phyloP scores from a whole-genome alignment of 2,888 invertebrate genomes.

The Meliscaeva auricollis region DNA sequence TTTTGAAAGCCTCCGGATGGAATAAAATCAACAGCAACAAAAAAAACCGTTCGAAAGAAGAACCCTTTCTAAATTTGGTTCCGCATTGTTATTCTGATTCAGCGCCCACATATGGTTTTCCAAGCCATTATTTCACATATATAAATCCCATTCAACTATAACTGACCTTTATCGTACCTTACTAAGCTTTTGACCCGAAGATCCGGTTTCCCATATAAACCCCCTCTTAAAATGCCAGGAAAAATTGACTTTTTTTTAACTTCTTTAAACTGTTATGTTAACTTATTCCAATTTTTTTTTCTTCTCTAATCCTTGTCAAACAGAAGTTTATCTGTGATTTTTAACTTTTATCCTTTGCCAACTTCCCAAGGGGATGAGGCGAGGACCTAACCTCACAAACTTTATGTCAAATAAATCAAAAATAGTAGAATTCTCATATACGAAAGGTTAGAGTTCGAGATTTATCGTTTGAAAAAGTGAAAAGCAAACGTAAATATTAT shows the following conservation, averaged over 20 bases:
- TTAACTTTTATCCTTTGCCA: slow-evolving; percentile 20
- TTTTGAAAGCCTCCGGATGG: background rate
- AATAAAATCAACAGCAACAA: background rate
- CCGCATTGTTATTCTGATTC: background rate
- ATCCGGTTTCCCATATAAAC: background rate
- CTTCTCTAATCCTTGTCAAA: background rate
- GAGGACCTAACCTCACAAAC: background rate
- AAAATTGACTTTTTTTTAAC: background rate
- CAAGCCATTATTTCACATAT: background rate
- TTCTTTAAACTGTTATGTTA: background rate
- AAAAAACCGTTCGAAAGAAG: background rate
- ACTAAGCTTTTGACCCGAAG: slow-evolving; percentile 7
- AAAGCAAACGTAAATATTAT: background rate
- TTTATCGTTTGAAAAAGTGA: too few species aligned
- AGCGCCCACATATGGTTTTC: slow-evolving; percentile 1
- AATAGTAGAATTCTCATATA: slow-evolving; percentile 4
- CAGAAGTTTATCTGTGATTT: slow-evolving; percentile 18
- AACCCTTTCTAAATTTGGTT: background rate
- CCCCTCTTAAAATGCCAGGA: background rate
- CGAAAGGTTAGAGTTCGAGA: background rate
- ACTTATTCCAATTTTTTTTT: slow-evolving; percentile 4
- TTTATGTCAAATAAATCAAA: slow-evolving; percentile 18
- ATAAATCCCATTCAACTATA: background rate
- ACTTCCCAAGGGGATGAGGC: background rate
- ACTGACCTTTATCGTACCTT: slow-evolving; percentile 1